Conservation (phyloP, 2,113 vertebrate species). For the Tenebrosternarchus preto region DNA sequence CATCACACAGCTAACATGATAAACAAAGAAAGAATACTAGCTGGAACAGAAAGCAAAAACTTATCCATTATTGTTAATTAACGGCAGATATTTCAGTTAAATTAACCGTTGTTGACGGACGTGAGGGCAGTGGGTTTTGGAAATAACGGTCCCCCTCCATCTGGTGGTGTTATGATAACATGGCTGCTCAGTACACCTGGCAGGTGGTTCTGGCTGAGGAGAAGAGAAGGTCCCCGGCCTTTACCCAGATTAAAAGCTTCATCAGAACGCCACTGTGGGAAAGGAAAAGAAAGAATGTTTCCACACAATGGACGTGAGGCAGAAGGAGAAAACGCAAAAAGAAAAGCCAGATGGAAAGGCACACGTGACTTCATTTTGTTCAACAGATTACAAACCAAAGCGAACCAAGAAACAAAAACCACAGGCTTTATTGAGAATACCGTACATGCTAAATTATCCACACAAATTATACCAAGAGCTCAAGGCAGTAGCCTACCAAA, state of each 20-base stretch:
- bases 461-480: too few relatives aligned
- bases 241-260: conserved; percentile 62
- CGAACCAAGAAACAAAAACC: background rate
- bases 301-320: conserved; percentile 49
- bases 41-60: background rate
- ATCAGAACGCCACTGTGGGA: conserved; percentile 62
- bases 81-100: background rate
- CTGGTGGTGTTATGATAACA: conserved; percentile 67
- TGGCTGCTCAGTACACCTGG: conserved; percentile 56
- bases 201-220: background rate
- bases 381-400: background rate
- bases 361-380: background rate
- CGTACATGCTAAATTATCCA: too few relatives aligned
- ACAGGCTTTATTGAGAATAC: background rate
- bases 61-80: too few relatives aligned
- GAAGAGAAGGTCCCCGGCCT: conserved; percentile 6
- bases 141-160: conserved; percentile 49
- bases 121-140: background rate
- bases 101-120: background rate
- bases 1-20: too few relatives aligned
- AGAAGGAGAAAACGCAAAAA: conserved; percentile 56
- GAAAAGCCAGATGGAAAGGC: conserved; percentile 21
- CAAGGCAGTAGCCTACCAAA: too few relatives aligned
- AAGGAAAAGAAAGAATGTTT: conserved; percentile 55
- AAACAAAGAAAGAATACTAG: too few relatives aligned